Evolutionary conservation across 2,113 vertebrate genomes (phyloP), one percentile per base, ranked within the genome.

Genomic region (Malurus alboscapulatus): DNA sequence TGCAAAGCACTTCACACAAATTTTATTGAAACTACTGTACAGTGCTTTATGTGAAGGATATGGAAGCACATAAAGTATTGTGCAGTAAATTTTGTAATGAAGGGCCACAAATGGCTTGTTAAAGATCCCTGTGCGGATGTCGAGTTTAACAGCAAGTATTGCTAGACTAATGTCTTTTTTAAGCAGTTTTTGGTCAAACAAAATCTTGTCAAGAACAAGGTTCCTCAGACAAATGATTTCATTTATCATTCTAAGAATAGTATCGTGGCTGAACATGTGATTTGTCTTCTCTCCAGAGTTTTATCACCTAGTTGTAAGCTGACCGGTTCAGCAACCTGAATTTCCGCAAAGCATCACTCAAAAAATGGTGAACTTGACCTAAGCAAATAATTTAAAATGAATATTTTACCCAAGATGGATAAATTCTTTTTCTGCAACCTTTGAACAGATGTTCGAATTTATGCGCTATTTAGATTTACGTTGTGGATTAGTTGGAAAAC

Each of bases 51-150:
- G 93, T 92, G 93, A 88, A 82, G 75, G 84, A 96, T 95, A 90
- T 88, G 72, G 94, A 95, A 94, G 94, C 86, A 95, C 87, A 89
- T 94, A 95, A 95, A 96, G 57, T 81, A 94, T 95, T 90, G 90
- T 92, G 85, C 68, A 76, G 81, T 96, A 96, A 94, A 97, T 96
- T 97, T 94, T 84, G 91, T 90, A 96, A 96, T 79, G 92, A 97
- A 95, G 74, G 86, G 54, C 65, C 84, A 91, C 92, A 90, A 95
- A 95, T 62, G 51, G 66, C 88, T 96, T 96, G 84, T 92, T 97
- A 96, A 95, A 96, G 91, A 82, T 95, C 91, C 73, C 84, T 67
- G 16, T 82, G 90, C 88, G 85, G 83, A 94, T 86, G 90, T 82
- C 34, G 40, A 81, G 81, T 92, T 90, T 95, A 95, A 95, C 77